Conservation (phyloP, 2,113 vertebrate species). For the Rallus limicola region DNA sequence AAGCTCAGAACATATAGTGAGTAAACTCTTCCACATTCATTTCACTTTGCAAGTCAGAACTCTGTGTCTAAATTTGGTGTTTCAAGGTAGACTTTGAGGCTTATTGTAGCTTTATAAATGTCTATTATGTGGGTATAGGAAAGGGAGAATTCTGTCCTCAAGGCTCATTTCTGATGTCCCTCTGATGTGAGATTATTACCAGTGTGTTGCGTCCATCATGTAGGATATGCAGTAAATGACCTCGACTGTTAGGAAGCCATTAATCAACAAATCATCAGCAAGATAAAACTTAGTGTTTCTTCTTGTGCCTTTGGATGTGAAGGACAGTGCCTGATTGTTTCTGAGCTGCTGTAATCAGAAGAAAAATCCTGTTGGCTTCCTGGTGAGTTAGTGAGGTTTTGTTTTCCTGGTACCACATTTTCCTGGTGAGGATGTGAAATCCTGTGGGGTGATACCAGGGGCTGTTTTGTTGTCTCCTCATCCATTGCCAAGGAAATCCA, state of each 20-base stretch:
- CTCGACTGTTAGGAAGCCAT: neutral
- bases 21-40: neutral
- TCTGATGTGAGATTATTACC: slow-evolving; percentile 21
- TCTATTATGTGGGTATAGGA: neutral
- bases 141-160: neutral
- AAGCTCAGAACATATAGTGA: neutral
- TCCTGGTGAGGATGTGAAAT: neutral
- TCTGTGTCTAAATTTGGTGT: neutral
- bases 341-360: neutral
- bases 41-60: neutral
- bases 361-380: neutral
- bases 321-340: neutral
- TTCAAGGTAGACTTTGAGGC: neutral
- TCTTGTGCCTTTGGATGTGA: neutral
- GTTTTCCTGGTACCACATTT: neutral
- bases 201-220: neutral
- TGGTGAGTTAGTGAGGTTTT: neutral
- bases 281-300: neutral
- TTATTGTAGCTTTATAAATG: slow-evolving; percentile 10
- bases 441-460: neutral
- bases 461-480: neutral
- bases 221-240: neutral
- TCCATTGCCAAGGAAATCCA: neutral
- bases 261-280: slow-evolving; percentile 30
- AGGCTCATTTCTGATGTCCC: neutral